Base-by-base conservation (phyloP, 64 coral and sea anemone genomes). In the Pocillopora damicornis region DNA sequence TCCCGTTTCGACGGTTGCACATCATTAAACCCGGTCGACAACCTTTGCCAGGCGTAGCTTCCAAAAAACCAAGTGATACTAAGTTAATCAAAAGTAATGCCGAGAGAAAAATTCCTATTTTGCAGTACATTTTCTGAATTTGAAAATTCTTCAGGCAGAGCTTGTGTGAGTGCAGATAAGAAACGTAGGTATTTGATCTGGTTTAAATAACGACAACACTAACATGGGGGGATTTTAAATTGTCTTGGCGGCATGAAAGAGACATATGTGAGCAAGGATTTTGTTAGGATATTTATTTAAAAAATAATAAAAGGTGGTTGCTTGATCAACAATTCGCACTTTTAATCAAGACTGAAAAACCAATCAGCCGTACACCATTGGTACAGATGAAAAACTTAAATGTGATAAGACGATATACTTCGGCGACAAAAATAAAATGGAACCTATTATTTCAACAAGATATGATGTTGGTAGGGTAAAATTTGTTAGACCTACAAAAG, bases 11-110 rank as follows among this genome's bases (percentile, higher is more conserved):
- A 17, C 81, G 81, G 2, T 85, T 73, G 5, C 81, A 85, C 81
- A 85, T 85, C 81, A 85, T 85, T 51, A 85, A 23, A 85, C 81
- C 81, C 23, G 64, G 35, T 15, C 81, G 63, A 85, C 81, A 85
- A 8, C 20, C 22, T 51, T 51, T 51, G 42, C 42, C 42, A 51
- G 79, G 79, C 13, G 61, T 81, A 42, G 17, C 68, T 73, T 85
- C 20, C 58, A 72, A 63, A 12, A 15, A 37, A 68, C 12, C 45
- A 73, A 85, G 20, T 56, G 23, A 56, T 66, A 58, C 57, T 4
- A 85, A 23, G 16, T 57, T 10, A 15, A 23, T 63, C 20, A 73
- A 8, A 5, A 83, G 20, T 63, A 83, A 15, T 22, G 16, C 25
- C 16, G 10, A 65, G 37, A 85, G 37, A 85, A 71, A 58, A 38